Percentiles rank a stretch among this genome's conserved stretches.
phyloP scores from a whole-genome alignment of 2,797 vertebrate genomes.

The Jordanella pulchra region DNA sequence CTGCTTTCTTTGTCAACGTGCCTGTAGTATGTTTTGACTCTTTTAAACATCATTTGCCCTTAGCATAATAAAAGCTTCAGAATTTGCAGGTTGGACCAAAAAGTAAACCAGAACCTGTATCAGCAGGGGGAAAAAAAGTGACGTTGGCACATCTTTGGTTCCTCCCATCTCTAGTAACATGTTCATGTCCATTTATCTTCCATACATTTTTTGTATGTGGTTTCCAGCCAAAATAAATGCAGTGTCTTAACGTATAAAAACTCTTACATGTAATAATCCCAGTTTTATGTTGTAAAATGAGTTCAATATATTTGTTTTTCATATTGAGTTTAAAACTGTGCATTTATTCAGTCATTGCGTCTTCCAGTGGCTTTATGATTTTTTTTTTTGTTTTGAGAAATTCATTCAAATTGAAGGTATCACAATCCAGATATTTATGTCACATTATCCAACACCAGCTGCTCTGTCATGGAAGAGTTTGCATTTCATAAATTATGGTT shows the following conservation, averaged over 20 bases:
- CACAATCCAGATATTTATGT: background rate
- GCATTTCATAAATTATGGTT: background rate
- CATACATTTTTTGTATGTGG: background rate
- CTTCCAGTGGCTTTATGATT: too few species aligned
- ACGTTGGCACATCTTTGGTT: background rate
- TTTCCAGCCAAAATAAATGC: background rate
- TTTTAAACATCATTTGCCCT: background rate
- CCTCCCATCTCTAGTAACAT: too few species aligned
- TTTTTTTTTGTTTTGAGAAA: background rate
- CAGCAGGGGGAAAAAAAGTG: background rate
- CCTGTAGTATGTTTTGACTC: background rate
- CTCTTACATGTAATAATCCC: background rate
- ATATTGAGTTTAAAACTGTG: background rate
- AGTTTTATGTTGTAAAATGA: background rate
- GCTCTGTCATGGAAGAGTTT: background rate
- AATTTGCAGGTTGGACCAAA: background rate
- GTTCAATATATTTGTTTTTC: background rate
- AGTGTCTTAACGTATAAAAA: background rate
- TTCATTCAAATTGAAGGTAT: conserved; percentile 1
- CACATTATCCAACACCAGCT: background rate
- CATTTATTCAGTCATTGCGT: background rate
- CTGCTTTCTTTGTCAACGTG: background rate
- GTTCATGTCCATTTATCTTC: too few species aligned
- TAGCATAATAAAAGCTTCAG: background rate
- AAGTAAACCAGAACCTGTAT: background rate